A percentile compares a stretch with the other conserved stretches of the same genome.
phyloP scores from a whole-genome alignment of 2,113 vertebrate species.

The Mastomys coucha region DNA sequence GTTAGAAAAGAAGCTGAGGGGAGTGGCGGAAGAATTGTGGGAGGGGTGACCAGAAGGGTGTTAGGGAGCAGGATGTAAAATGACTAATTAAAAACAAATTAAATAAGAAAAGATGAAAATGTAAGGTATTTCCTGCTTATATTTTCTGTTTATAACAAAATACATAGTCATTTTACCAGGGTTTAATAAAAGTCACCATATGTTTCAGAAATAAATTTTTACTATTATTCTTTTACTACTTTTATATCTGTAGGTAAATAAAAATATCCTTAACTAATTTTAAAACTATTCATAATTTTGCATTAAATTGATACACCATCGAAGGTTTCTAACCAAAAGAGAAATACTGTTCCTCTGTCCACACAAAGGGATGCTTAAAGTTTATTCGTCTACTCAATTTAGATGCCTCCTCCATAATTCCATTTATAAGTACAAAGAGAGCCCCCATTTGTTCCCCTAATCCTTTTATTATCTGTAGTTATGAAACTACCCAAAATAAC shows the following conservation, averaged over 20 bases:
- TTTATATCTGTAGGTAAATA: neutral
- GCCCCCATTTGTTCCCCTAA: conserved; percentile 9
- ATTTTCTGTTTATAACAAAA: conserved; percentile 23
- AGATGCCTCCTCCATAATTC: neutral
- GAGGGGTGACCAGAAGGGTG: too few species aligned
- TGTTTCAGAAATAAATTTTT: conserved; percentile 7
- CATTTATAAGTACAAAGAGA: neutral
- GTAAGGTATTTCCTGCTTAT: neutral
- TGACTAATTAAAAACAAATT: too few species aligned
- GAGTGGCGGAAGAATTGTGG: too few species aligned
- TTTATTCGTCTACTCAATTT: neutral
- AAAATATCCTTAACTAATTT: neutral
- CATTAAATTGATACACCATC: neutral
- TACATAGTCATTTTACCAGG: neutral
- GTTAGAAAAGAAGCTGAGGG: too few species aligned
- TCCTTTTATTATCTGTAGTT: neutral
- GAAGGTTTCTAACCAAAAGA: neutral
- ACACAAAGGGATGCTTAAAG: neutral
- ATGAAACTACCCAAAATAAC: neutral
- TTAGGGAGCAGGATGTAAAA: too few species aligned
- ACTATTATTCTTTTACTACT: neutral
- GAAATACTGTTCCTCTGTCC: neutral
- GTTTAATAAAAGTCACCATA: neutral
- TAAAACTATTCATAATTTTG: conserved; percentile 20
- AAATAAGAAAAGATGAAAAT: neutral